Conservation (phyloP, 2,888 invertebrate species). For the Lasioglossum lativentre region DNA sequence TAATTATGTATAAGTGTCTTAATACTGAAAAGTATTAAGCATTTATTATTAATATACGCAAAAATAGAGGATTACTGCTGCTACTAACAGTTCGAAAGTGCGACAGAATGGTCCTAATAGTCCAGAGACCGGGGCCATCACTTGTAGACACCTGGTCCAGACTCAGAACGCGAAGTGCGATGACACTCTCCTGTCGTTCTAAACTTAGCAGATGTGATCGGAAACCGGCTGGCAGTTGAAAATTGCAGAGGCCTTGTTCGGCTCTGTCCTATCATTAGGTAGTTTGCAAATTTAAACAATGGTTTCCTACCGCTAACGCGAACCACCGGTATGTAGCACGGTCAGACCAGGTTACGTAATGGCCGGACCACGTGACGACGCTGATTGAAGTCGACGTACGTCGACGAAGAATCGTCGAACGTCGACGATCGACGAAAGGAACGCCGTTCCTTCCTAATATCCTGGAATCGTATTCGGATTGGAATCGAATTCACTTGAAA, state of each 20-base stretch:
- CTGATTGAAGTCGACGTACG: conserved; percentile 65
- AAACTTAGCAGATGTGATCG: conserved; percentile 66
- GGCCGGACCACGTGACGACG: conserved; percentile 64
- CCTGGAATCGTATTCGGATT: too few species aligned
- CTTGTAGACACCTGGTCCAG: conserved; percentile 8
- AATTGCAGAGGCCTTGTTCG: conserved; percentile 78
- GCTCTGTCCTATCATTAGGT: conserved; percentile 81
- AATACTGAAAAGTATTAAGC: too few species aligned
- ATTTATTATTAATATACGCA: too few species aligned
- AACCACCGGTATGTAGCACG: conserved; percentile 65
- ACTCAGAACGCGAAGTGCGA: conserved; percentile 51
- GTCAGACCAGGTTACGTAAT: conserved; percentile 70
- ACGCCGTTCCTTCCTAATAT: not conserved
- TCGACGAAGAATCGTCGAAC: conserved; percentile 52
- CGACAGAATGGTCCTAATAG: not conserved
- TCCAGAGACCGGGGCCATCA: not conserved
- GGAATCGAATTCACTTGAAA: not conserved
- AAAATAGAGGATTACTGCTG: not conserved
- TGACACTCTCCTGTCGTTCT: conserved; percentile 53
- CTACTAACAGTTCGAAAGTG: not conserved
- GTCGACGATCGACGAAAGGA: conserved; percentile 27
- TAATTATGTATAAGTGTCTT: too few species aligned
- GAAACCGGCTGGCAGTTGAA: conserved; percentile 74
- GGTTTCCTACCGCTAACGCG: conserved; percentile 78
- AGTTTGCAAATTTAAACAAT: conserved; percentile 83